phyloP scores from a whole-genome alignment of 2,113 vertebrate genomes.

The Anser cygnoides region DNA sequence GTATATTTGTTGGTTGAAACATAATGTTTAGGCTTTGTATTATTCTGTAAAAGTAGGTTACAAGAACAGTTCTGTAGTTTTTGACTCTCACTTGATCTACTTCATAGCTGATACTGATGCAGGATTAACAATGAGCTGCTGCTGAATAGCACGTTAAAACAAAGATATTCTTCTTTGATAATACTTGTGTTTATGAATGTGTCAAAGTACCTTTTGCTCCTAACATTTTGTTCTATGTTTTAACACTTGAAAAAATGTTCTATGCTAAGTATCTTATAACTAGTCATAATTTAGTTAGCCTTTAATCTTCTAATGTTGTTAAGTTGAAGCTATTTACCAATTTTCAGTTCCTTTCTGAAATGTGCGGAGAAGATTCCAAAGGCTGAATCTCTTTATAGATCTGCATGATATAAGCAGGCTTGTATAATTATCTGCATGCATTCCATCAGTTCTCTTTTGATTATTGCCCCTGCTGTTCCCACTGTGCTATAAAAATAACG shows the following conservation, averaged over 20 bases:
- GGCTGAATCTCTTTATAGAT: background rate
- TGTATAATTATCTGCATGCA: slow-evolving; percentile 4
- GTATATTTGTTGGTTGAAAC: background rate
- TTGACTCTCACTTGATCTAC: background rate
- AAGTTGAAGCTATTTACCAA: background rate
- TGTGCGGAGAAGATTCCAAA: background rate
- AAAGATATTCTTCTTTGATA: background rate
- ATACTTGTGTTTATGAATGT: background rate
- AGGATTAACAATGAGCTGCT: background rate
- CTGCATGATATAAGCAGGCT: background rate
- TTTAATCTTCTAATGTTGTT: background rate
- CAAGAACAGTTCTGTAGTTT: background rate
- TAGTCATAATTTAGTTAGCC: background rate
- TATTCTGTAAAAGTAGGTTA: background rate
- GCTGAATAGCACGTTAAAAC: background rate
- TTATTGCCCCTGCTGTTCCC: background rate
- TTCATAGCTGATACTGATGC: background rate
- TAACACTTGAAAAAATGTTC: background rate
- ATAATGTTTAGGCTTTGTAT: background rate
- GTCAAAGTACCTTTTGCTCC: background rate
- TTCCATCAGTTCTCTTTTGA: background rate
- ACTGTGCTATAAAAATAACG: slow-evolving; percentile 36
- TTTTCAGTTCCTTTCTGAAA: background rate
- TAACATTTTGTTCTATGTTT: background rate
- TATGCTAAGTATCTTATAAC: background rate